Conservation (phyloP, 2,797 vertebrate species). For the Lindbergichthys nudifrons region DNA sequence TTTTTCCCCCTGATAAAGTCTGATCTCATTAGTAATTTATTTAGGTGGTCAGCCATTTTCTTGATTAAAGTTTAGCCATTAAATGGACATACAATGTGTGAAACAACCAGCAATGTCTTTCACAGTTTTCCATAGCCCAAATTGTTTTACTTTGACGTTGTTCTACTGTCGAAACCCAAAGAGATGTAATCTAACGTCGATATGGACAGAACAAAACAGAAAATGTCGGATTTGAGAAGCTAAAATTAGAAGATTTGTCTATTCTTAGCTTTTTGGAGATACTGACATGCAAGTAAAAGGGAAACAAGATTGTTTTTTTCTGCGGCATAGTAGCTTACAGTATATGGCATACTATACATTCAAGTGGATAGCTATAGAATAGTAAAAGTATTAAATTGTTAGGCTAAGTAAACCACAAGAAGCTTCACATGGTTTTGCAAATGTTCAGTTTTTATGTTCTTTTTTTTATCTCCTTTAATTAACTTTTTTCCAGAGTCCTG, state of each 20-base stretch:
- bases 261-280: not conserved
- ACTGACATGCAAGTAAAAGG: not conserved
- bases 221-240: not conserved
- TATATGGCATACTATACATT: not conserved
- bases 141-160: too few relatives aligned
- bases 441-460: not conserved
- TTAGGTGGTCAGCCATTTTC: not conserved
- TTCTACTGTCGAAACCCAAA: not conserved
- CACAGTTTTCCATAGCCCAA: not conserved
- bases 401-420: not conserved
- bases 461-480: not conserved
- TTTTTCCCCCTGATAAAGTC: slow-evolving; percentile 6
- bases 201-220: not conserved
- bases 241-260: not conserved
- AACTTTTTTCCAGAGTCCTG: not conserved
- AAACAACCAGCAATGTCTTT: not conserved
- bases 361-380: not conserved
- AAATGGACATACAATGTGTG: not conserved
- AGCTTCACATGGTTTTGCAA: not conserved
- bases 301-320: not conserved
- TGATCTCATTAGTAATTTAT: slow-evolving; percentile 20
- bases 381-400: not conserved
- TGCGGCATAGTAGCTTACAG: too few relatives aligned
- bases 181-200: not conserved
- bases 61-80: not conserved